Base-by-base conservation (phyloP, 2,888 invertebrate genomes). In the Zygothrica quintamaculata region DNA sequence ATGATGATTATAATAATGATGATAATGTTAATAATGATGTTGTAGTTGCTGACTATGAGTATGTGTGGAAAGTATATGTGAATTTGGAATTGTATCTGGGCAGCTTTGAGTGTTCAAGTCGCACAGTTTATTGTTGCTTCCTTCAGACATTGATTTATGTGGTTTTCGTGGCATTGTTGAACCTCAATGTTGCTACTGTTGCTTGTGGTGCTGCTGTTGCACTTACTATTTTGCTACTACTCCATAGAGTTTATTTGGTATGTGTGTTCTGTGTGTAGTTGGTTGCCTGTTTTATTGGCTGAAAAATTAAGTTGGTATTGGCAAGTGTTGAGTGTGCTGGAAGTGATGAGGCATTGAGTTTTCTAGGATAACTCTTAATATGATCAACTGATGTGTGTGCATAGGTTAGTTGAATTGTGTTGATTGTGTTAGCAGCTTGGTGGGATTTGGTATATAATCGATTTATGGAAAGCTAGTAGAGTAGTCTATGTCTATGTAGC, bases 71-170 rank as follows among this genome's bases (percentile, higher is more conserved):
- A 22, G 46, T 29, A 9, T 16, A 26, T 18, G 7, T 9, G 26
- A n/a, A n/a, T 34, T 8, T 6, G 36, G n/a, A 13, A 44, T 29
- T 9, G 29, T 1, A 29, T 9, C 7, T 29, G 29, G 29, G n/a
- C 29, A 13, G 48, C 25, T 72, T 39, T 26, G 51, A 26, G 22
- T 22, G 37, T 9, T 16, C n/a, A 7, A 37, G 16, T 16, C 9
- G 34, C 29, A 34, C 56, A 58, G 48, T 67, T 60, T 66, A 43
- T 50, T 4, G 26, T 29, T 1, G 56, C 47, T 60, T 13, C 15
- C 58, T 66, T 65, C 46, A 72, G 77, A 65, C 80, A 86, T 86
- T 79, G 84, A 86, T 85, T 85, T 79, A 85, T 79, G 78, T 85
- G 86, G 78, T 78, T 85, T 74, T 62, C 44, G 74, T 69, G 62